These are phyloP conservation scores for Ahaetulla prasina DNA, from an alignment of 2,113 vertebrate genomes.

Conservation along the genomic window DNA sequence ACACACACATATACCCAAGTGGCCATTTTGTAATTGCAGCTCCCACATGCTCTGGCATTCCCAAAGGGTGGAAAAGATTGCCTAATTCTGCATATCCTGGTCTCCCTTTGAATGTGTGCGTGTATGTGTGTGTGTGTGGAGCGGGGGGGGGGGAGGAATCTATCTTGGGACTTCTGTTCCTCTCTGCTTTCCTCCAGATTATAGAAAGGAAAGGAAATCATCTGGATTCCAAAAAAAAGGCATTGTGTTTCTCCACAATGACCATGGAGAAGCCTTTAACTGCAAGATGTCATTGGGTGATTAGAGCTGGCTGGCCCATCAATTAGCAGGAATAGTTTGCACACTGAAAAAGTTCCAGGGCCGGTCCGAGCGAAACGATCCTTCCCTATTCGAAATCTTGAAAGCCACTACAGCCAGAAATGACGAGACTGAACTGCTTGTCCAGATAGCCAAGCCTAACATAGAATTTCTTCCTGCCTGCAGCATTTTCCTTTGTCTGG, in stretches of 20 bases:
- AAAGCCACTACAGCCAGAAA: not conserved
- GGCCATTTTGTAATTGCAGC: not conserved
- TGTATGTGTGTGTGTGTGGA: too few relatives aligned
- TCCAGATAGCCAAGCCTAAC: not conserved
- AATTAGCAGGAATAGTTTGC: not conserved
- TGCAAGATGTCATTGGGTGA: not conserved
- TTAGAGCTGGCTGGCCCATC: not conserved
- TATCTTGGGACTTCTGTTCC: not conserved
- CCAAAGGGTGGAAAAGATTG: not conserved
- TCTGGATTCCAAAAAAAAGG: not conserved
- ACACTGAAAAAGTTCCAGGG: not conserved
- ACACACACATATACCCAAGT: not conserved
- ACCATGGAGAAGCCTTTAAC: not conserved
- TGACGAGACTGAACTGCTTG: not conserved
- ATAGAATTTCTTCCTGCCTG: not conserved
- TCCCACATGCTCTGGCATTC: not conserved
- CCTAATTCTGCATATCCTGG: not conserved
- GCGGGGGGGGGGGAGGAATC: not conserved
- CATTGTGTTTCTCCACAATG: not conserved
- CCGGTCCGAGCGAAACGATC: not conserved
- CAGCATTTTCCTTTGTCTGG: not conserved
- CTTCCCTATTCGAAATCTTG: not conserved
- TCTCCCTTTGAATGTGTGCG: not conserved
- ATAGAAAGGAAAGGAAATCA: not conserved
- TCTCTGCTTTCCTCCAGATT: not conserved